Percentiles rank a stretch among this genome's conserved stretches.
Evolutionary conservation across 2,113 vertebrate genomes (phyloP).

Genomic region (Nannospalax galili): DNA sequence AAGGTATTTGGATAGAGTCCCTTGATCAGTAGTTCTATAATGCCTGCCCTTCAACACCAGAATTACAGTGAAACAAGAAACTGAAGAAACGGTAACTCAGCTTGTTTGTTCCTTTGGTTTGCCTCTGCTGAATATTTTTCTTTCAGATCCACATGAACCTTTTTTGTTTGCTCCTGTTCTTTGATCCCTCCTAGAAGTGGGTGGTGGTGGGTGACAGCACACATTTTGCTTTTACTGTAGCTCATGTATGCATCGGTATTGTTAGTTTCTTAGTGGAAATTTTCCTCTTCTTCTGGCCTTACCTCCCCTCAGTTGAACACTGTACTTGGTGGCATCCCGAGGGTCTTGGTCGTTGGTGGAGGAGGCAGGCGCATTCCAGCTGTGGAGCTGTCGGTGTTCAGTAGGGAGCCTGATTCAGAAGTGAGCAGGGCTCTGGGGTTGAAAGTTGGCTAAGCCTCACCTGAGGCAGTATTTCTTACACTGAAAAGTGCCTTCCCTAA

Average conservation of each 20-base stretch:
- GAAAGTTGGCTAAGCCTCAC: slow-evolving; percentile 58
- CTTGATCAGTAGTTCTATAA: not conserved
- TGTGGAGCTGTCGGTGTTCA: not conserved
- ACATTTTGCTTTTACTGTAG: not conserved
- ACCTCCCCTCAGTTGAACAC: slow-evolving; percentile 1
- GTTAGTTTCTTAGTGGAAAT: slow-evolving; percentile 28
- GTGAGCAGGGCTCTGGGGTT: not conserved
- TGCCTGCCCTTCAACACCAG: not conserved
- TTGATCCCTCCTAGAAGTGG: not conserved
- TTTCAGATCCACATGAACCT: not conserved
- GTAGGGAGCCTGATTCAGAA: slow-evolving; percentile 45
- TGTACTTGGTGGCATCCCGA: slow-evolving; percentile 59
- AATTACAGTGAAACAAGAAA: not conserved
- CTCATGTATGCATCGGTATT: not conserved
- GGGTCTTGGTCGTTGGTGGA: slow-evolving; percentile 30
- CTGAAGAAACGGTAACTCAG: not conserved
- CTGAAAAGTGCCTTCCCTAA: slow-evolving; percentile 40
- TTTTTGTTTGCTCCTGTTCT: not conserved
- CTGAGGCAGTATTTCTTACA: slow-evolving; percentile 43
- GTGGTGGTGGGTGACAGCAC: not conserved
- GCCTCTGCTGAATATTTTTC: not conserved
- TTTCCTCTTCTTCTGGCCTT: slow-evolving; percentile 58
- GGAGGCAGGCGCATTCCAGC: slow-evolving; percentile 7
- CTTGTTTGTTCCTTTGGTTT: not conserved
- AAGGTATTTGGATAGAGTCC: not conserved